Evolutionary conservation across 2,113 vertebrate genomes (phyloP), one percentile per base, ranked within the genome.

Genomic region (Aviceda subcristata): DNA sequence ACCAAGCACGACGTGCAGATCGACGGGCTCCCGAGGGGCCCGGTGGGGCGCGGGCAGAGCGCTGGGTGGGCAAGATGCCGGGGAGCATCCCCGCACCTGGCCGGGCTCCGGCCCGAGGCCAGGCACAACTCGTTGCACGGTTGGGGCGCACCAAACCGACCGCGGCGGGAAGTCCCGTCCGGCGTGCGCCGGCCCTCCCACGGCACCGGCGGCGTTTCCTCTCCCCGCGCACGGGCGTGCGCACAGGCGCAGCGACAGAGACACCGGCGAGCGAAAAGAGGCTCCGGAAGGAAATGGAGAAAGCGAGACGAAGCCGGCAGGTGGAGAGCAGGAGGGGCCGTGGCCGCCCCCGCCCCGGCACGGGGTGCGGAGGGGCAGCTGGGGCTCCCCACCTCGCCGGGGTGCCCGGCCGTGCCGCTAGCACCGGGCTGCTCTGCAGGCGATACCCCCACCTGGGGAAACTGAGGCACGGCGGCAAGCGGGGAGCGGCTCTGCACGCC

Each of bases 241-340:
- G 86, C 88, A 86, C 66, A 75, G 82, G 90, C 71, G 57, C 96
- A 12, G 92, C 77, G 29, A 68, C 88, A 73, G 64, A 56, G 78
- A 41, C 89, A 82, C 79, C 74, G 86, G 89, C 29, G 62, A 68
- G 91, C 9, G n/a, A 24, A 32, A 78, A 95, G 85, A 77, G 64
- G 83, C 91, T 91, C 96, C 91, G 96, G 96, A 97, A 97, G 96
- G 96, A 97, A 97, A 95, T 32, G 30, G 91, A 94, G 95, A 96
- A 79, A 95, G 91, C 93, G 23, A 94, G 48, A 45, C 71, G 82
- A 45, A 75, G 82, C 36, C 7, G 30, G 86, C 95, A 95, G 96
- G 95, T 95, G 96, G 83, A 71, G 83, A 90, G 75, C 95, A 75
- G 86, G 74, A 94, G 91, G 86, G 91, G 75, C 86, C 3, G 15